These are phyloP conservation scores for Tetraneura akinire DNA, from an alignment of 1,140 invertebrate species.

Conservation along the genomic window DNA sequence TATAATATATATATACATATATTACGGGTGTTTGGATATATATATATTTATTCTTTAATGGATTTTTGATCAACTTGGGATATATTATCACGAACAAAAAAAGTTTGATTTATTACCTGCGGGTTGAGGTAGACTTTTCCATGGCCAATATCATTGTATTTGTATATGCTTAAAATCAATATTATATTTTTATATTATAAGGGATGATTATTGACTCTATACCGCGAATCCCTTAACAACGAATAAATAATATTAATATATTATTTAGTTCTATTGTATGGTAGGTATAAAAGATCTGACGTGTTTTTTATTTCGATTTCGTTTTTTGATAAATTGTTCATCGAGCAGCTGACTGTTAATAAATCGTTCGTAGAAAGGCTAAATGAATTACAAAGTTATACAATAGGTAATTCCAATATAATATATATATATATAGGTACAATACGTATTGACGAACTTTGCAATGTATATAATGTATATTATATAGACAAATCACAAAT, in stretches of 20 bases:
- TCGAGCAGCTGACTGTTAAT: neutral
- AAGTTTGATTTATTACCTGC: conserved; percentile 4
- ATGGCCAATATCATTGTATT: neutral
- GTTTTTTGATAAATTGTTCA: conserved; percentile 1
- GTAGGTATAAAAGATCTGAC: neutral
- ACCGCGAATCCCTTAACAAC: neutral
- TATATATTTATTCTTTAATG: no score
- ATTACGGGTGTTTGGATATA: no score
- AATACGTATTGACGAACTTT: neutral
- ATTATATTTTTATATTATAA: no score
- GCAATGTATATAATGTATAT: no score
- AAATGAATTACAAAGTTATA: neutral
- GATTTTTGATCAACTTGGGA: no score
- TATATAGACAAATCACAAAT: no score
- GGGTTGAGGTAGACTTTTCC: neutral
- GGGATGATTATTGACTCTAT: neutral
- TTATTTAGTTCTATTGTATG: neutral
- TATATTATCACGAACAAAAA: neutral
- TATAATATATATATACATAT: no score
- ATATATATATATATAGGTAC: neutral
- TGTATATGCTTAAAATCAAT: neutral
- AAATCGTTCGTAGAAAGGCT: neutral
- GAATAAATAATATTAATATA: no score
- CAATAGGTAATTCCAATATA: neutral
- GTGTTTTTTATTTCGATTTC: neutral